phyloP scores from a whole-genome alignment of 2,113 vertebrate genomes.

The Uropsilus gracilis region DNA sequence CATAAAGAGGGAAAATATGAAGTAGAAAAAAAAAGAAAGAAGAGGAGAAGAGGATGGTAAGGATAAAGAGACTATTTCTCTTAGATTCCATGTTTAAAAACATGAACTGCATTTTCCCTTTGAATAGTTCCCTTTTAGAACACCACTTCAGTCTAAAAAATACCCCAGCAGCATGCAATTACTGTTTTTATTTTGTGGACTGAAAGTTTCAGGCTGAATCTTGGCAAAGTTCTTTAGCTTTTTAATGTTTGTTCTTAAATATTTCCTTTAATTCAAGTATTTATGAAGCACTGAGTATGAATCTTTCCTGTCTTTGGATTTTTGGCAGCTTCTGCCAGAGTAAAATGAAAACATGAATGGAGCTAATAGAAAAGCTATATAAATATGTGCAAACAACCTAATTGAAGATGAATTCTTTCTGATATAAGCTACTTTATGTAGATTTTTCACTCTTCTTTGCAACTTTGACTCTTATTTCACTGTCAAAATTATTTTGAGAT shows the following conservation, averaged over 20 bases:
- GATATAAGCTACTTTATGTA: slow-evolving; percentile 17
- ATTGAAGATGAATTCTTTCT: slow-evolving; percentile 21
- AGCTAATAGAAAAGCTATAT: slow-evolving; percentile 33
- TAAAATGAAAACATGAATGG: slow-evolving; percentile 2
- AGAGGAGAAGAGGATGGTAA: neutral
- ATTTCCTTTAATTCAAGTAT: neutral
- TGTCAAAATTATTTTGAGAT: slow-evolving; percentile 55
- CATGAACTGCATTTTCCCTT: slow-evolving; percentile 9
- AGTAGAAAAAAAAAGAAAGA: neutral
- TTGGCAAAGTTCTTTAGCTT: slow-evolving; percentile 21
- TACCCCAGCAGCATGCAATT: neutral
- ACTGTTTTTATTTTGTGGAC: slow-evolving; percentile 19
- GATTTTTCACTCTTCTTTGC: slow-evolving; percentile 20
- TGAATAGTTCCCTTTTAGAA: slow-evolving; percentile 45
- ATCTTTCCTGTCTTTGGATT: neutral
- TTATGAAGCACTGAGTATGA: slow-evolving; percentile 12
- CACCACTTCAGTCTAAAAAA: slow-evolving; percentile 7
- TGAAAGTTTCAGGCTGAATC: slow-evolving; percentile 43
- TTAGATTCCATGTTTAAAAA: neutral
- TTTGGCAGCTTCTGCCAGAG: neutral
- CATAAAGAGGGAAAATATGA: neutral
- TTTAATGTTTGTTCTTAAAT: neutral
- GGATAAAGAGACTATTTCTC: neutral
- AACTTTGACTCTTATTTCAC: slow-evolving; percentile 27
- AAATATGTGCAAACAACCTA: neutral